Evolutionary conservation across 2,888 invertebrate species (phyloP).

Genomic region (Drosophila barbarae): DNA sequence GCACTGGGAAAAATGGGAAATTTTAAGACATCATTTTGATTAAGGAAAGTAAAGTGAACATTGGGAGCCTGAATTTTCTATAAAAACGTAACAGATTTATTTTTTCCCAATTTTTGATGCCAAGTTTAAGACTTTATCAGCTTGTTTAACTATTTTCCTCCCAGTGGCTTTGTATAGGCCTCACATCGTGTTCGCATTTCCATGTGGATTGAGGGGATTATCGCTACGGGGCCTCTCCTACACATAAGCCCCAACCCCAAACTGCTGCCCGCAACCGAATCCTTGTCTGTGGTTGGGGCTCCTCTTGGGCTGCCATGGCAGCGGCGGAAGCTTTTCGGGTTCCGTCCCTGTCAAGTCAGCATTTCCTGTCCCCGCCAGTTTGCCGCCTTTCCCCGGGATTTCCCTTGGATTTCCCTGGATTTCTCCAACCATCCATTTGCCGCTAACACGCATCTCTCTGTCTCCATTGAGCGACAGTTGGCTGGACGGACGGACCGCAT

Average conservation of each 20-base stretch:
- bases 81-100: neutral
- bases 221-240: slow-evolving; percentile 27
- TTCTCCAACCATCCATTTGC: slow-evolving; percentile 9
- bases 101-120: neutral
- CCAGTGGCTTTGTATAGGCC: neutral
- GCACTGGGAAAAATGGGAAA: neutral
- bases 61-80: neutral
- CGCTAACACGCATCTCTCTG: slow-evolving; percentile 26
- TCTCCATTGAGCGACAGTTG: slow-evolving; percentile 15
- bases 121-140: neutral
- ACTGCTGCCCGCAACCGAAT: slow-evolving; percentile 22
- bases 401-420: slow-evolving; percentile 1
- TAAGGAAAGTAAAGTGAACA: neutral
- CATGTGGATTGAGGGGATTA: slow-evolving; percentile 67
- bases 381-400: neutral
- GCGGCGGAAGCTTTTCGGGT: slow-evolving; percentile 23
- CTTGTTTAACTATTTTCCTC: neutral
- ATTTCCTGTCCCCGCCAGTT: slow-evolving; percentile 18
- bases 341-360: slow-evolving; percentile 41
- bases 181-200: slow-evolving; percentile 32
- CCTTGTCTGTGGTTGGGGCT: slow-evolving; percentile 19
- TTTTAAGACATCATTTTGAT: neutral
- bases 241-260: neutral
- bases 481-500: slow-evolving; percentile 13
- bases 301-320: slow-evolving; percentile 13